Evolutionary conservation across 2,888 invertebrate species (phyloP).

Genomic region (Campoplex nolae): DNA sequence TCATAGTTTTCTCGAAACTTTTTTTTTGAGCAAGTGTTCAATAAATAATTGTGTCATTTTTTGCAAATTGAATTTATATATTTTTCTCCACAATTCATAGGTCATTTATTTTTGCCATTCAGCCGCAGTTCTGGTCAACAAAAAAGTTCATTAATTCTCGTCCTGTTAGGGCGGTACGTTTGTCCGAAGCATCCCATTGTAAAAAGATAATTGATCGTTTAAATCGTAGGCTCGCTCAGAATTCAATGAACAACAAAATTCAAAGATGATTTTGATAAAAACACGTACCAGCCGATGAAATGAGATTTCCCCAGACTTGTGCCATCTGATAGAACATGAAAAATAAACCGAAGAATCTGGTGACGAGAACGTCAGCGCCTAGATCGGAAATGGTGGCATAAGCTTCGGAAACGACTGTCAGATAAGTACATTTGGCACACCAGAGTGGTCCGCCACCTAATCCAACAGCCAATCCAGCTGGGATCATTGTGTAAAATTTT

Average conservation of each 20-base stretch:
- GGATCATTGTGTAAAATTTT: slow-evolving; percentile 92
- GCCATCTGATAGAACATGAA: slow-evolving; percentile 98
- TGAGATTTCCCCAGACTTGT: slow-evolving; percentile 97
- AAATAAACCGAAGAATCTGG: slow-evolving; percentile 97
- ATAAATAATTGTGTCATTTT: no score
- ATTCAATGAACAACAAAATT: background rate
- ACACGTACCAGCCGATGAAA: slow-evolving; percentile 92
- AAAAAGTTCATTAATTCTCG: background rate
- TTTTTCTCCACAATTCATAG: background rate
- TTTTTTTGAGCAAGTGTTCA: background rate
- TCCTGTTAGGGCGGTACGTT: background rate
- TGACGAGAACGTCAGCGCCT: slow-evolving; percentile 91
- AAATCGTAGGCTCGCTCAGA: background rate
- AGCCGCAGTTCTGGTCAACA: background rate
- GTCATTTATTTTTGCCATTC: background rate
- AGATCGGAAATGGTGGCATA: slow-evolving; percentile 91
- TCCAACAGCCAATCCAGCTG: slow-evolving; percentile 93
- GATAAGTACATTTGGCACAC: slow-evolving; percentile 98
- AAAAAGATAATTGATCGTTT: background rate
- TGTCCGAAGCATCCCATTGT: background rate
- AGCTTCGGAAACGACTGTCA: slow-evolving; percentile 93
- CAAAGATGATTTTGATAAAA: background rate
- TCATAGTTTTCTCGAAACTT: background rate
- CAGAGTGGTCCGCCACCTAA: slow-evolving; percentile 96
- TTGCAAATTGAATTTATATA: background rate